phyloP scores from a whole-genome alignment of 2,888 invertebrate genomes.

The Mimas tiliae region DNA sequence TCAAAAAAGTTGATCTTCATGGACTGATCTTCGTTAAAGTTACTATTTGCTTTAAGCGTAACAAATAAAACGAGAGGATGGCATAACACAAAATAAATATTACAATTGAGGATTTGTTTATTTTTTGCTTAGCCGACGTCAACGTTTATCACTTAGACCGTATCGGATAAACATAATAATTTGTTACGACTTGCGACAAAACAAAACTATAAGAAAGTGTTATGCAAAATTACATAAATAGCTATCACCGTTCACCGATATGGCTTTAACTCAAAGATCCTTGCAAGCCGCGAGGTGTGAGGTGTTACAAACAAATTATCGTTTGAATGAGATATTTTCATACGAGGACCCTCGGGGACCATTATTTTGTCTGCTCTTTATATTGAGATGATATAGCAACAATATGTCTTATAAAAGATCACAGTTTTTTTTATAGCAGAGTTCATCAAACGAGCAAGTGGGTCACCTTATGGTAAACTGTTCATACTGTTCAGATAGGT shows the following conservation, averaged over 20 bases:
- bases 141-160: conserved; percentile 34
- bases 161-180: conserved; percentile 35
- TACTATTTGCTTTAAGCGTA: not conserved
- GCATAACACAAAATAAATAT: not conserved
- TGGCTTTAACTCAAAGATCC: conserved; percentile 27
- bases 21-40: not conserved
- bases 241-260: conserved; percentile 39
- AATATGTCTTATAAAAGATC: too few species aligned
- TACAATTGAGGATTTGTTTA: conserved; percentile 28
- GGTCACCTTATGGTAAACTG: too few species aligned
- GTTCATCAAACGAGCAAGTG: too few species aligned
- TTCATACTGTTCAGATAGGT: too few species aligned
- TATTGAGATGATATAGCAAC: too few species aligned
- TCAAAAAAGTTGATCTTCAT: not conserved
- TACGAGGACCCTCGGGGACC: not conserved
- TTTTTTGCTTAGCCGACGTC: conserved; percentile 27
- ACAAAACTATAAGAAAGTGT: conserved; percentile 53
- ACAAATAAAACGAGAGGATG: not conserved
- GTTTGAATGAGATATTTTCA: conserved; percentile 2
- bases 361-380: too few species aligned
- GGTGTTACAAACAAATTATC: not conserved
- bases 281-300: not conserved
- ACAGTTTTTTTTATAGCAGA: too few species aligned
- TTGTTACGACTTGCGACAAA: conserved; percentile 40
- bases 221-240: conserved; percentile 53